Percentiles rank a stretch among this genome's conserved stretches.
phyloP scores from a whole-genome alignment of 2,113 vertebrate species.

The Saguinus midas region DNA sequence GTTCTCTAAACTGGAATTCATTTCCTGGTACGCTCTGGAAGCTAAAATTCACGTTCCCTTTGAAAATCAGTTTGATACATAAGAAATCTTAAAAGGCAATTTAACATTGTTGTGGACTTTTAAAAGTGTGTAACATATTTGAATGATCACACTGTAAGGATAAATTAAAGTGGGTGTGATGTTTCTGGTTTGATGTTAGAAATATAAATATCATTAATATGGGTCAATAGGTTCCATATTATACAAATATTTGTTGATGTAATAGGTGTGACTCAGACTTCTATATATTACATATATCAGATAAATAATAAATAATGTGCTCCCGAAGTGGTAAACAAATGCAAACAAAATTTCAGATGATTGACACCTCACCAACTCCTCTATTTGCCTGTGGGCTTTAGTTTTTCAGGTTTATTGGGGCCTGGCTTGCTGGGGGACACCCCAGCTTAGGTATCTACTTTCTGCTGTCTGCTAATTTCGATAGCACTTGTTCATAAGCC shows the following conservation, averaged over 20 bases:
- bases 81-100: not conserved
- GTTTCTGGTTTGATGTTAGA: not conserved
- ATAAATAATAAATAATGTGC: not conserved
- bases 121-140: not conserved
- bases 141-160: not conserved
- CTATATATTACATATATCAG: not conserved
- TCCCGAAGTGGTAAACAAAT: not conserved
- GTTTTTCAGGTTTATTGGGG: not conserved
- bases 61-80: not conserved
- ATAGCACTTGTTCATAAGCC: not conserved
- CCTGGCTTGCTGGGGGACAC: not conserved
- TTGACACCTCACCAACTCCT: not conserved
- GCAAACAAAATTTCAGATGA: not conserved
- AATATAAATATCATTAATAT: not conserved
- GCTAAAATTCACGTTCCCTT: not conserved
- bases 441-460: fast-evolving
- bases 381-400: not conserved
- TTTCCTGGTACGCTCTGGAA: not conserved
- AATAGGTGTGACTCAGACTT: not conserved
- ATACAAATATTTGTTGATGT: not conserved
- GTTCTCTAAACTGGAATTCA: not conserved
- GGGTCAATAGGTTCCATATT: not conserved
- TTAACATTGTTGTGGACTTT: not conserved
- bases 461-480: not conserved
- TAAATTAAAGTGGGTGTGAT: not conserved